Evolutionary conservation across 2,888 invertebrate species (phyloP).

Genomic region (Pinctada fucata): DNA sequence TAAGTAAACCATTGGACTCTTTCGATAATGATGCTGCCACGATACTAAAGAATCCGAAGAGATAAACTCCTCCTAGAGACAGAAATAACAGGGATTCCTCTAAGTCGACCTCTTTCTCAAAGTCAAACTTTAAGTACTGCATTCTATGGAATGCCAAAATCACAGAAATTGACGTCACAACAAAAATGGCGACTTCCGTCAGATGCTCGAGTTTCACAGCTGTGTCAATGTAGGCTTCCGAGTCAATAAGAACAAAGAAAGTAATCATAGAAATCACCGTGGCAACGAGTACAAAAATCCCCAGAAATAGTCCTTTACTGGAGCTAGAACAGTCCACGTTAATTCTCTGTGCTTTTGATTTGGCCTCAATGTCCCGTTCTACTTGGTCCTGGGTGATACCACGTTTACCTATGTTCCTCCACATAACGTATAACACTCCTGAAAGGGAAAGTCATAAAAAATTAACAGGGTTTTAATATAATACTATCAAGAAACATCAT

Average conservation of each 20-base stretch:
- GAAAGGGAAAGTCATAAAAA: conserved; percentile 30
- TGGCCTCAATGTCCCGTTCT: conserved; percentile 38
- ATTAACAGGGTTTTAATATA: neutral
- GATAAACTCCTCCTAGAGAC: conserved; percentile 93
- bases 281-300: conserved; percentile 82
- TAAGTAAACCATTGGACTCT: conserved; percentile 89
- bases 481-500: no score
- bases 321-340: conserved; percentile 88
- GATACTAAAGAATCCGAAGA: conserved; percentile 94
- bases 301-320: conserved; percentile 89
- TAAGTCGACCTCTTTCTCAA: conserved; percentile 47
- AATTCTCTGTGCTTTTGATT: conserved; percentile 43
- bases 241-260: conserved; percentile 92
- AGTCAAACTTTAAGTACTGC: conserved; percentile 78
- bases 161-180: conserved; percentile 91
- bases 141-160: conserved; percentile 90
- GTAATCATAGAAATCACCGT: conserved; percentile 86
- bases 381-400: conserved; percentile 27
- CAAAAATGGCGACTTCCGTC: conserved; percentile 91
- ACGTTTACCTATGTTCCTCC: conserved; percentile 85
- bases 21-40: conserved; percentile 91
- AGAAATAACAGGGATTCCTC: conserved; percentile 85
- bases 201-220: conserved; percentile 94
- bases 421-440: conserved; percentile 95
- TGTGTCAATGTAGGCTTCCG: conserved; percentile 86